Evolutionary conservation across 2,113 vertebrate species (phyloP).

Genomic region (Nipponia nippon): DNA sequence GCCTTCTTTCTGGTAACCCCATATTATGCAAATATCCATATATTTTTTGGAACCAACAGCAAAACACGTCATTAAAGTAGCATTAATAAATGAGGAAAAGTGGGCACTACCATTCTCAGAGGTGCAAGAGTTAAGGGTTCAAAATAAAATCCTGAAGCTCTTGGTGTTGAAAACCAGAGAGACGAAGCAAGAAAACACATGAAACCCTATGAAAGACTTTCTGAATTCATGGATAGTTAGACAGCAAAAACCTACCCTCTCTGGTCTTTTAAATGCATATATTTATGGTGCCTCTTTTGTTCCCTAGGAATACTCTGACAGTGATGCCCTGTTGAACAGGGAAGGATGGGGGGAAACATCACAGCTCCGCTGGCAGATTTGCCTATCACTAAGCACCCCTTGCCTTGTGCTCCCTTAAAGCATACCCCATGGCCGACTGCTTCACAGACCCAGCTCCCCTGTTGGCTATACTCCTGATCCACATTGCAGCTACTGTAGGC

Average conservation of each 20-base stretch:
- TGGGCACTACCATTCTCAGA: background rate
- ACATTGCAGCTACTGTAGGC: background rate
- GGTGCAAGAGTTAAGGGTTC: background rate
- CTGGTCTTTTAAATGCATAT: background rate
- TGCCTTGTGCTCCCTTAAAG: background rate
- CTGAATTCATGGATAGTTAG: background rate
- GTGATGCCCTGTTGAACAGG: background rate
- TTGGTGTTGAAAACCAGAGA: background rate
- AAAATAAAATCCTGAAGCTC: background rate
- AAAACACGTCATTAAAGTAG: background rate
- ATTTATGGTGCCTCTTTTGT: background rate
- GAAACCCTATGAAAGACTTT: background rate
- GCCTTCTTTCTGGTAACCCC: background rate
- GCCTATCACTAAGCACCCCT: background rate
- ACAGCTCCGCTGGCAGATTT: background rate
- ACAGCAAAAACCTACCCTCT: background rate
- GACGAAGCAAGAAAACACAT: background rate
- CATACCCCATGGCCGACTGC: accelerated
- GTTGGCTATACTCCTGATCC: background rate
- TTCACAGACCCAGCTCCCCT: background rate
- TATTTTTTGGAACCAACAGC: background rate
- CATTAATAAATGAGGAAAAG: background rate
- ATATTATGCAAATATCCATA: background rate
- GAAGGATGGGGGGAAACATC: background rate
- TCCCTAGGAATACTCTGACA: background rate